phyloP scores from a whole-genome alignment of 2,888 invertebrate genomes.

The Amiota communis region DNA sequence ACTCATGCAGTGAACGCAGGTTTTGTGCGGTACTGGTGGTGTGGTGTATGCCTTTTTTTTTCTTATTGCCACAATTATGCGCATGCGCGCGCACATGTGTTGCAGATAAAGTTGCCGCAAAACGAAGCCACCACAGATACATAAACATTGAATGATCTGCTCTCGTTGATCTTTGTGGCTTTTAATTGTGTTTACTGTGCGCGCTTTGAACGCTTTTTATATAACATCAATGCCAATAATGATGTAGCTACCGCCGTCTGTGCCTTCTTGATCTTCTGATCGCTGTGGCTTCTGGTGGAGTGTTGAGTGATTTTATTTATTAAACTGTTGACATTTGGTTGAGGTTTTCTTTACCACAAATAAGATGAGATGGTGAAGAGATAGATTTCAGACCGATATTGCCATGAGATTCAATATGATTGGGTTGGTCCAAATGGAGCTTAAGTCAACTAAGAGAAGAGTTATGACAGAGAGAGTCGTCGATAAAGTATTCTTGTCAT shows the following conservation, averaged over 20 bases:
- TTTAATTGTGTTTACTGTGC: neutral
- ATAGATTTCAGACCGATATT: neutral
- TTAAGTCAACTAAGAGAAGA: too few species aligned
- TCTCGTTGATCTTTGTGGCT: neutral
- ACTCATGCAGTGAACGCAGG: neutral
- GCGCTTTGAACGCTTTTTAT: neutral
- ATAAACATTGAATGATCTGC: too few species aligned
- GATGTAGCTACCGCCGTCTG: neutral
- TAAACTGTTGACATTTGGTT: constrained; percentile 66
- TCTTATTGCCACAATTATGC: constrained; percentile 15
- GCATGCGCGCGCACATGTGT: constrained; percentile 25
- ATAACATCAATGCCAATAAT: neutral
- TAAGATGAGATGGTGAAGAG: neutral
- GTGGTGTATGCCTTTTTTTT: constrained; percentile 17
- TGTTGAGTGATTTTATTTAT: constrained; percentile 66
- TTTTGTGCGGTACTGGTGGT: neutral
- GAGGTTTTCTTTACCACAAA: constrained; percentile 31
- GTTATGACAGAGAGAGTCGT: too few species aligned
- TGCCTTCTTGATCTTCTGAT: neutral
- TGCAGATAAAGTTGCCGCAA: constrained; percentile 17
- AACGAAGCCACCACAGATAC: neutral
- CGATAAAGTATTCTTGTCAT: too few species aligned
- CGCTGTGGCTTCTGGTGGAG: constrained; percentile 54
- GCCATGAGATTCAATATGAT: too few species aligned
- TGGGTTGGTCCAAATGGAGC: too few species aligned